These are phyloP conservation scores for Atta texana DNA, from an alignment of 1,140 invertebrate genomes.

Conservation along the genomic window DNA sequence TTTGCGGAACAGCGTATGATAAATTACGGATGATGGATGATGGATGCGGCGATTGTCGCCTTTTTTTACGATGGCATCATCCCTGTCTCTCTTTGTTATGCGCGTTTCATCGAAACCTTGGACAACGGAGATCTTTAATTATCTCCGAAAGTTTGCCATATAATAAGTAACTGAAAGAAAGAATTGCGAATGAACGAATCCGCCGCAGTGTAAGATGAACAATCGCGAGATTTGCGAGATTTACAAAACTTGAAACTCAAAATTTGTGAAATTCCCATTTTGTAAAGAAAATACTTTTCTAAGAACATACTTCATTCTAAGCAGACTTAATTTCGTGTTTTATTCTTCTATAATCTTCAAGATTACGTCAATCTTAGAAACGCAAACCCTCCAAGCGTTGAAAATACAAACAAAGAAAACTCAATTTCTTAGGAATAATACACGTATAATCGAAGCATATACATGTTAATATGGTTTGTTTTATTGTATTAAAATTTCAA, in stretches of 20 bases:
- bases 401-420: background rate
- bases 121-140: constrained; percentile 45
- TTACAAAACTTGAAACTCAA: constrained; percentile 36
- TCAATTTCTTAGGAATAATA: background rate
- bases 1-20: constrained; percentile 19
- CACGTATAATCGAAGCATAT: background rate
- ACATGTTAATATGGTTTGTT: background rate
- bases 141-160: constrained; percentile 37
- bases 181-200: background rate
- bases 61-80: background rate
- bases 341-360: constrained; percentile 21
- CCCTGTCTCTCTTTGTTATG: background rate
- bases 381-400: background rate
- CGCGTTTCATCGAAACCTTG: background rate
- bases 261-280: constrained; percentile 51
- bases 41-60: constrained; percentile 12
- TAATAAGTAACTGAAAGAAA: constrained; percentile 18
- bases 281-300: background rate
- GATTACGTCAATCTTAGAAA: constrained; percentile 24
- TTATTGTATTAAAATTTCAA: background rate
- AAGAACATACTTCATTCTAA: constrained; percentile 7
- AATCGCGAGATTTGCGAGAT: constrained; percentile 36
- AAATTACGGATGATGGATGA: constrained; percentile 57
- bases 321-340: constrained; percentile 39
- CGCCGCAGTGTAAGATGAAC: constrained; percentile 16